A percentile compares a stretch with the other conserved stretches of the same genome.
Conservation (phyloP, 2,888 invertebrate genomes). For the Plusia festucae region DNA sequence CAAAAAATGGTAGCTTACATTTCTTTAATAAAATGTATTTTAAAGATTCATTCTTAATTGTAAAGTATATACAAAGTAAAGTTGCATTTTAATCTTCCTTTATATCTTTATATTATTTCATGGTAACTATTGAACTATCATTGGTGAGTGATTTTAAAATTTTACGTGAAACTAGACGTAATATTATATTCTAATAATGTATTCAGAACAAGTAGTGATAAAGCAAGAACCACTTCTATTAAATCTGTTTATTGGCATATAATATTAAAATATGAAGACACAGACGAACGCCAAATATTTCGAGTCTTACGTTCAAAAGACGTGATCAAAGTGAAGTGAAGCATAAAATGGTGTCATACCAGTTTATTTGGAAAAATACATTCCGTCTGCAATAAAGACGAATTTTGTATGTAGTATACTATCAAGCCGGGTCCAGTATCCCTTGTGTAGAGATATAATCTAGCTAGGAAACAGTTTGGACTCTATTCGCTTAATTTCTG, state of each 20-base stretch:
- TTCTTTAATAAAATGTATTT: no score
- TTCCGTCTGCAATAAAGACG: conserved; percentile 35
- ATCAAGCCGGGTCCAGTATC: conserved; percentile 60
- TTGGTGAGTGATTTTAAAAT: background rate
- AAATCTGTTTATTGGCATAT: conserved; percentile 17
- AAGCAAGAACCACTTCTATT: background rate
- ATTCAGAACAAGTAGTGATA: background rate
- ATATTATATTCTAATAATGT: background rate
- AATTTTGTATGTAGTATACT: conserved; percentile 40
- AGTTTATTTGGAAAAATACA: conserved; percentile 42
- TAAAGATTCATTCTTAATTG: no score
- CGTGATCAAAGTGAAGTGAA: conserved; percentile 23
- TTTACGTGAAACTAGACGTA: background rate
- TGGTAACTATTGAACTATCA: no score
- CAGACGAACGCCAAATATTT: conserved; percentile 17
- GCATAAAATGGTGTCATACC: conserved; percentile 23
- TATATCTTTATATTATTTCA: no score
- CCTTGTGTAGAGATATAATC: conserved; percentile 64
- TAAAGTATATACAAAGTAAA: no score
- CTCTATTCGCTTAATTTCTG: conserved; percentile 67
- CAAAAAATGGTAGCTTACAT: conserved; percentile 12
- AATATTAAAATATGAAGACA: conserved; percentile 13
- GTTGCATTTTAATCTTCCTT: no score
- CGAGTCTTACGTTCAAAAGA: conserved; percentile 9
- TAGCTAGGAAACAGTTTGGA: conserved; percentile 57